Evolutionary conservation across 2,888 invertebrate species (phyloP).

Genomic region (Hydrotaea diabolus): DNA sequence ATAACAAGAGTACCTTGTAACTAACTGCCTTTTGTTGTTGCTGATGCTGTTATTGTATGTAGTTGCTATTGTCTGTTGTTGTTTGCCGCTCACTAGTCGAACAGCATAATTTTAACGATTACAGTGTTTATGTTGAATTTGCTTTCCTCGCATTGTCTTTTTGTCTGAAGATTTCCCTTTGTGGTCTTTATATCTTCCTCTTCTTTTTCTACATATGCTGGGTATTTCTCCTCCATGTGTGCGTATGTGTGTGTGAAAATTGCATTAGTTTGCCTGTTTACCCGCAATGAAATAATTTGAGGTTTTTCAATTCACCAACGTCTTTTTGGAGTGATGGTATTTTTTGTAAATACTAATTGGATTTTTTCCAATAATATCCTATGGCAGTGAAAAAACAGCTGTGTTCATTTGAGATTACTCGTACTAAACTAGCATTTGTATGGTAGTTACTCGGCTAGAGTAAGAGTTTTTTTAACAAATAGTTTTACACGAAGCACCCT

Average conservation of each 20-base stretch:
- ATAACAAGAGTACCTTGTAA: constrained; percentile 51
- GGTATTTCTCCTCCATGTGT: background rate
- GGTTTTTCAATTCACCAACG: constrained; percentile 7
- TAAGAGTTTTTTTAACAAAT: no score
- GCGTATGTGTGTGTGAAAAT: constrained; percentile 39
- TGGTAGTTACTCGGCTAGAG: no score
- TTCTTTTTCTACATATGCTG: background rate
- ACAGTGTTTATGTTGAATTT: constrained; percentile 47
- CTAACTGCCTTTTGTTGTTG: constrained; percentile 50
- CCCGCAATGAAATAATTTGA: background rate
- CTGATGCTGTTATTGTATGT: no score
- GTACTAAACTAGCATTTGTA: no score
- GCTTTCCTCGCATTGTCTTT: constrained; percentile 27
- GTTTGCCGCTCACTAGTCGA: background rate
- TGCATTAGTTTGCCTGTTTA: constrained; percentile 36
- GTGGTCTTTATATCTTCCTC: background rate
- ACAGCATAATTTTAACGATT: constrained; percentile 46
- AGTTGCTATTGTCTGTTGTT: background rate
- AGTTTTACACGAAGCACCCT: no score
- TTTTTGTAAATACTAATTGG: background rate
- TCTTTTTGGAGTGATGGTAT: background rate
- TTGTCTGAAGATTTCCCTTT: constrained; percentile 32
- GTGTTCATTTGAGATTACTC: no score
- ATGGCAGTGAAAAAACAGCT: no score
- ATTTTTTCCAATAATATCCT: no score